phyloP scores from a whole-genome alignment of 2,113 vertebrate species.

The Pterocles burchelli region DNA sequence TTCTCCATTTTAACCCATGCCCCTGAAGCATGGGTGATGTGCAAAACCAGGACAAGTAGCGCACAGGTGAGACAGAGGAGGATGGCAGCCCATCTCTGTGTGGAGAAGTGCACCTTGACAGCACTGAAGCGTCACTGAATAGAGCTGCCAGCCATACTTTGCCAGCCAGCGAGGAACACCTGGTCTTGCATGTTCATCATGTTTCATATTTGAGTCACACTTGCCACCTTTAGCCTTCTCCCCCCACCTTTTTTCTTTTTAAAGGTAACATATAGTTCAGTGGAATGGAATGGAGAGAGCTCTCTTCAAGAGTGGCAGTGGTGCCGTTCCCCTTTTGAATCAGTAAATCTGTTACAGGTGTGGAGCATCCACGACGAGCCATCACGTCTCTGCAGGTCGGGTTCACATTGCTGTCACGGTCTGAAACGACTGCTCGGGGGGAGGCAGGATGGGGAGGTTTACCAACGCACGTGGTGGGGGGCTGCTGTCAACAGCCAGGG shows the following conservation, averaged over 20 bases:
- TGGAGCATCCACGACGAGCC: accelerated
- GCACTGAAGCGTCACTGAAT: accelerated
- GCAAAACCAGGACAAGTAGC: background rate
- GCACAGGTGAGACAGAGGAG: background rate
- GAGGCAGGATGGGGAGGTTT: accelerated
- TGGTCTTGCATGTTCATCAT: accelerated
- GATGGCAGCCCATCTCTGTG: background rate
- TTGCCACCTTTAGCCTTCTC: background rate
- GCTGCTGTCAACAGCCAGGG: background rate
- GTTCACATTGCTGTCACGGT: too few species aligned
- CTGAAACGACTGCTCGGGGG: too few species aligned
- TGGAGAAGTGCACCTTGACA: background rate
- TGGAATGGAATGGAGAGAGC: accelerated
- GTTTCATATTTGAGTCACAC: background rate
- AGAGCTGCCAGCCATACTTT: background rate
- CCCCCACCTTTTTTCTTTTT: background rate
- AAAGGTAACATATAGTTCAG: accelerated
- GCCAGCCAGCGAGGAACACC: background rate
- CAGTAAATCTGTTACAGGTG: too few species aligned
- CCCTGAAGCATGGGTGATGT: accelerated
- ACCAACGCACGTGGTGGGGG: accelerated
- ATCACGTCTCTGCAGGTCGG: background rate
- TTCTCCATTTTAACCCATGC: background rate
- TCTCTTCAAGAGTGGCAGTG: accelerated
- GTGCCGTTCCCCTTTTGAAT: background rate